These are phyloP conservation scores for Pheucticus melanocephalus DNA, from an alignment of 2,113 vertebrate genomes.

Conservation along the genomic window DNA sequence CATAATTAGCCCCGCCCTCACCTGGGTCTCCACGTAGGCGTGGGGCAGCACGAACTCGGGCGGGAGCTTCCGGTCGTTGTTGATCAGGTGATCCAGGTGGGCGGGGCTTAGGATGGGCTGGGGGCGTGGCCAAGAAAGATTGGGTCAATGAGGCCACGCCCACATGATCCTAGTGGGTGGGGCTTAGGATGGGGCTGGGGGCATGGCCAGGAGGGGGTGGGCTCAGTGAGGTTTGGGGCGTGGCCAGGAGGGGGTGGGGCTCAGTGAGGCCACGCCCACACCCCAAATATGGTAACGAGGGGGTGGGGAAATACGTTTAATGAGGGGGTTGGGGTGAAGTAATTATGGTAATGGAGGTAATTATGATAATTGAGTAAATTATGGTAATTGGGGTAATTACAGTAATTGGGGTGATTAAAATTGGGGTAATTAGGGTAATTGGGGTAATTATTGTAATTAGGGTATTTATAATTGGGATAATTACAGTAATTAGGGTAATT, in stretches of 20 bases:
- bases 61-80: not conserved
- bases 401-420: no score
- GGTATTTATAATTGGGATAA: no score
- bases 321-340: not conserved
- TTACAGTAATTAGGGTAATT: no score
- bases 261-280: not conserved
- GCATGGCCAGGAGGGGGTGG: no score
- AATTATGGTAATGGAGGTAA: not conserved
- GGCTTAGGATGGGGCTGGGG: no score
- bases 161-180: no score
- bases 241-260: no score
- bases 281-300: fast-evolving
- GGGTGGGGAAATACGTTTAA: not conserved
- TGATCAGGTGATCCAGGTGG: not conserved
- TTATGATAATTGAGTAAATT: no score
- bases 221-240: no score
- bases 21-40: not conserved
- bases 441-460: no score
- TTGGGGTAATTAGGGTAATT: no score
- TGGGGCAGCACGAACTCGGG: not conserved
- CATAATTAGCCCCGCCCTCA: not conserved
- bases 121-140: not conserved
- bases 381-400: fast-evolving
- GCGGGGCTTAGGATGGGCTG: not conserved
- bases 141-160: not conserved